Conservation (phyloP, 1,140 invertebrate genomes). For the Calephelis virginiensis region DNA sequence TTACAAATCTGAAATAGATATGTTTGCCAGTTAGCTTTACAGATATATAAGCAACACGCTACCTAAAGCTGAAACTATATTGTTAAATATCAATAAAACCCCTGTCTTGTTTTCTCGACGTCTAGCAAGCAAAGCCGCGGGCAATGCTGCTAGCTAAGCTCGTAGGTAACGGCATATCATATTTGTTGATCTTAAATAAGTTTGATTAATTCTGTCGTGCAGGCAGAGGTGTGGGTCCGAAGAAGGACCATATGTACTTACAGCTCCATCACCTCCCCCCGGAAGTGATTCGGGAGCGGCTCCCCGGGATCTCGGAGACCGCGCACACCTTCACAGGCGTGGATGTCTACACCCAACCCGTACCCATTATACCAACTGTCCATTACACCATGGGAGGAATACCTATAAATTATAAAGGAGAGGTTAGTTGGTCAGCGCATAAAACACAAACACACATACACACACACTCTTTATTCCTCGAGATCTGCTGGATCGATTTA, state of each 20-base stretch:
- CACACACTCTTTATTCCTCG: background rate
- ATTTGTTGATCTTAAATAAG: too few relatives aligned
- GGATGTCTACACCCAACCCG: constrained; percentile 96
- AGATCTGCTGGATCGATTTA: too few relatives aligned
- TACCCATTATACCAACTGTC: constrained; percentile 98
- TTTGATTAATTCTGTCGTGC: background rate
- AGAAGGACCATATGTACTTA: constrained; percentile 97
- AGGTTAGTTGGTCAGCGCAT: constrained; percentile 79
- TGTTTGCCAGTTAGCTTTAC: too few relatives aligned
- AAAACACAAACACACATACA: background rate
- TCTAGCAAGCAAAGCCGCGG: too few relatives aligned
- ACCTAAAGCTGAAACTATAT: too few relatives aligned
- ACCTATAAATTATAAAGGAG: constrained; percentile 97
- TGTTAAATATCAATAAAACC: too few relatives aligned
- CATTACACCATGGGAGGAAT: constrained; percentile 99
- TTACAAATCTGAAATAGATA: too few relatives aligned
- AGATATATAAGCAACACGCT: too few relatives aligned
- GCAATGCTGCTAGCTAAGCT: too few relatives aligned
- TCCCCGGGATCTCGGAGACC: constrained; percentile 93
- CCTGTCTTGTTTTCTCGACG: too few relatives aligned
- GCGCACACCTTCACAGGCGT: constrained; percentile 98
- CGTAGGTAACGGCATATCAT: too few relatives aligned
- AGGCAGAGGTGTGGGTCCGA: constrained; percentile 92
- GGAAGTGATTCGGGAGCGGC: constrained; percentile 89
- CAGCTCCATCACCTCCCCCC: constrained; percentile 96